Percentiles rank a stretch among this genome's conserved stretches.
Evolutionary conservation across 2,888 invertebrate species (phyloP).

Genomic region (Deilephila porcellus): DNA sequence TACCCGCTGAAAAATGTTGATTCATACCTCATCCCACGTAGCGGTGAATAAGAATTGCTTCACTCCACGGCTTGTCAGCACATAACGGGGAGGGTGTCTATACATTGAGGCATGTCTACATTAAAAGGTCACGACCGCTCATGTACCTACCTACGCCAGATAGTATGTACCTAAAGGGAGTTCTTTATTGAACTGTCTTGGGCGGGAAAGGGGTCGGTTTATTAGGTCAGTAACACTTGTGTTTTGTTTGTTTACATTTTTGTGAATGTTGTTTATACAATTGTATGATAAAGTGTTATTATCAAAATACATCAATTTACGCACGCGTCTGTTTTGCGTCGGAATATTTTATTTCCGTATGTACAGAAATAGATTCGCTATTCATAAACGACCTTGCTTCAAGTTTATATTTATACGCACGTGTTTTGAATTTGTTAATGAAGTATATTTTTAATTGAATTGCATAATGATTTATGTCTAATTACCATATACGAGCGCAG

Average conservation of each 20-base stretch:
- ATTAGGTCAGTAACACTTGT: conserved; percentile 82
- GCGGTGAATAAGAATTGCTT: conserved; percentile 56
- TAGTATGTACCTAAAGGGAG: conserved; percentile 78
- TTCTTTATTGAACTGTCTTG: conserved; percentile 82
- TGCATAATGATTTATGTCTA: conserved; percentile 13
- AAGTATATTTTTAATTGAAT: conserved; percentile 6
- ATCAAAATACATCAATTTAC: not conserved
- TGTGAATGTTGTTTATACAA: conserved; percentile 34
- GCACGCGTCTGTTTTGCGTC: not conserved
- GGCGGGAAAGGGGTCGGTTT: conserved; percentile 79
- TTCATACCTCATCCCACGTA: conserved; percentile 48
- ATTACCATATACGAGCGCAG: not conserved
- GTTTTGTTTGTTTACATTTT: conserved; percentile 74
- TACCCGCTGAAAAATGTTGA: conserved; percentile 28
- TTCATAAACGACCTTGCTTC: not conserved
- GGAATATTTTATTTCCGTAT: not conserved
- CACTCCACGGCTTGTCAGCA: conserved; percentile 60
- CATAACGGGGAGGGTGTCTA: conserved; percentile 62
- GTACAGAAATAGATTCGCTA: conserved; percentile 1
- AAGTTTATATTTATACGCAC: not conserved
- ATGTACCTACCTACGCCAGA: conserved; percentile 66
- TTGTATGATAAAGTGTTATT: not conserved
- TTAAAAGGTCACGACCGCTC: conserved; percentile 79
- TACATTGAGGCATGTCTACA: conserved; percentile 66
- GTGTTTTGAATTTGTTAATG: not conserved